Evolutionary conservation across 2,888 invertebrate genomes (phyloP), one percentile per base, ranked within the genome.

Genomic region (Nomada ferruginata): DNA sequence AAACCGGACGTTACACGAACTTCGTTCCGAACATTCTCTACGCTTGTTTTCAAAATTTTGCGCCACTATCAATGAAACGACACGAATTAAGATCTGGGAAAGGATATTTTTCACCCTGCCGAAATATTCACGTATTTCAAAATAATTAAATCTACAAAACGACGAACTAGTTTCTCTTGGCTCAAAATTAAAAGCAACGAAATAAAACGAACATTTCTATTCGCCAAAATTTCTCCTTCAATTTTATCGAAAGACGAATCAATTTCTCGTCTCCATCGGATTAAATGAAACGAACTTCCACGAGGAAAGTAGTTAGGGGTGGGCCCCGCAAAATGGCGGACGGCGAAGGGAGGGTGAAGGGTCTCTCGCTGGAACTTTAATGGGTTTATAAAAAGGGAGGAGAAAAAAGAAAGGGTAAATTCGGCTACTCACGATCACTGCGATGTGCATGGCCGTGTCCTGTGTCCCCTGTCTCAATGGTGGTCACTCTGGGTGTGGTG

Each of bases 401-500:
- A 29, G 13, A 20, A 44, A 50, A 20, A 29, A 29, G 53, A 53
- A 42, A 47, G 44, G 26, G 47, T 57, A 29, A 70, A 59, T 78
- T 76, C 79, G 61, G 70, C 78, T 88, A 91, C 91, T 91, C 85
- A 91, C 91, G 81, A 91, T 90, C 82, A 89, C 85, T 63, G 85
- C 82, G 87, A 86, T 79, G 78, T 89, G 87, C 89, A 88, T 88
- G 87, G 83, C 79, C 81, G 79, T 87, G 70, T 84, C 84, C 75
- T 71, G 72, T 85, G 85, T 63, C 73, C 79, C 72, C 52, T 82
- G 84, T 87, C 87, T 86, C 86, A 83, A 88, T 84, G 85, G 82
- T 90, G 83, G 82, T 66, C 87, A 89, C 91, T 85, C 91, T 92
- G 91, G 91, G 91, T 92, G 92, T 92, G 91, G 91, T 92, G 90